These are phyloP conservation scores for Pristionchus pacificus DNA, from an alignment of 1,140 invertebrate genomes.

Conservation along the genomic window DNA sequence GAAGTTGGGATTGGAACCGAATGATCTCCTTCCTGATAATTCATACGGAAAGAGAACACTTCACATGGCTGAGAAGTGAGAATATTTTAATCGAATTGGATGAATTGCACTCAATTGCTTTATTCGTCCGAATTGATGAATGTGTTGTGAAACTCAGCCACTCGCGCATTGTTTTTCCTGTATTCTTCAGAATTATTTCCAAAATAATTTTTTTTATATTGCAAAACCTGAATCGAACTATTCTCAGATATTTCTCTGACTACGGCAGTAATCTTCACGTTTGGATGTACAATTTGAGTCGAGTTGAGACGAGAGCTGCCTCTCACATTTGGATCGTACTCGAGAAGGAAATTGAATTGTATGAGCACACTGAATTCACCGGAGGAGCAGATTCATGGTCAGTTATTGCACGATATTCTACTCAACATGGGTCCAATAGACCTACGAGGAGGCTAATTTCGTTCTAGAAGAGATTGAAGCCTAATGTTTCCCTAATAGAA, in stretches of 20 bases:
- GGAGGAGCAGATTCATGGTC: slow-evolving; percentile 76
- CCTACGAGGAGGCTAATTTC: no score
- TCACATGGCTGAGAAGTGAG: slow-evolving; percentile 44
- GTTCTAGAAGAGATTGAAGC: no score
- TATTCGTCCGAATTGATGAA: no score
- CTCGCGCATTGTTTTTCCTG: slow-evolving; percentile 10
- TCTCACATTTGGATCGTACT: slow-evolving; percentile 49
- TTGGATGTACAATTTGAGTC: slow-evolving; percentile 57
- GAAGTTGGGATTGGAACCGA: slow-evolving; percentile 57
- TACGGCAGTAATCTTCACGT: slow-evolving; percentile 52
- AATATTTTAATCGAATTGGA: no score
- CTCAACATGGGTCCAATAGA: slow-evolving; percentile 75
- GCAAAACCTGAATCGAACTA: neutral
- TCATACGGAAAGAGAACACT: slow-evolving; percentile 57
- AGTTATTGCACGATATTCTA: slow-evolving; percentile 78
- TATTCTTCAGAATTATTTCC: no score
- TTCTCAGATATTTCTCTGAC: slow-evolving; percentile 33
- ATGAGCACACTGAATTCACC: slow-evolving; percentile 55
- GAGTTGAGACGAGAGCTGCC: no score
- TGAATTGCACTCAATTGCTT: no score
- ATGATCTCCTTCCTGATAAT: slow-evolving; percentile 56
- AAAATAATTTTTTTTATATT: no score
- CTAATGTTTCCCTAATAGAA: no score
- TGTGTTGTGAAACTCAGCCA: slow-evolving; percentile 5
- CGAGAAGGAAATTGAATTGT: slow-evolving; percentile 50